phyloP scores from a whole-genome alignment of 2,113 vertebrate genomes.

The Calidris pygmaea region DNA sequence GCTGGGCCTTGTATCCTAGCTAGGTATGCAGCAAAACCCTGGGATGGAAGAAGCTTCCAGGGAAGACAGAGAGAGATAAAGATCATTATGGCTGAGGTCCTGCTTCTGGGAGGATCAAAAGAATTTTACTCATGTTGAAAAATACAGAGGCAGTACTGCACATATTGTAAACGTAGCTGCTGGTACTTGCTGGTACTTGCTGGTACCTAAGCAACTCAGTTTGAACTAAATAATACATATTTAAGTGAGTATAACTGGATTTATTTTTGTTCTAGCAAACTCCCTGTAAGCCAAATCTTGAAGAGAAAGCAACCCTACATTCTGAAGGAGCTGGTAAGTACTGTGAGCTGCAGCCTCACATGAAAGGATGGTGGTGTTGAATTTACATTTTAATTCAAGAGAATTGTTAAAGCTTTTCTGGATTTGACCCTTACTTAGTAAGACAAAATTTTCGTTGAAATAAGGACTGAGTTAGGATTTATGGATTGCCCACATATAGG shows the following conservation, averaged over 20 bases:
- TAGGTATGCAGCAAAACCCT: not conserved
- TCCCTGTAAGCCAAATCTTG: not conserved
- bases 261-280: not conserved
- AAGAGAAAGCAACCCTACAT: not conserved
- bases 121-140: not conserved
- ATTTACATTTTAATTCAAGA: not conserved
- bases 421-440: not conserved
- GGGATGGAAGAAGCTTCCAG: not conserved
- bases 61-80: not conserved
- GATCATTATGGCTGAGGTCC: not conserved
- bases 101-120: not conserved
- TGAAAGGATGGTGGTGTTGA: not conserved
- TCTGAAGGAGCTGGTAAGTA: not conserved
- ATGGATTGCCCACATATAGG: not conserved
- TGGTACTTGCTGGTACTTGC: not conserved
- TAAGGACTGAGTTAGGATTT: not conserved
- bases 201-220: not conserved
- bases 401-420: not conserved
- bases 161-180: not conserved
- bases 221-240: not conserved
- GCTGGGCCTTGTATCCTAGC: not conserved
- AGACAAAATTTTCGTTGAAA: not conserved
- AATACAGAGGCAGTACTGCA: not conserved
- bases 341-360: not conserved
- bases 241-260: not conserved